Evolutionary conservation across 2,113 vertebrate genomes (phyloP).

Genomic region (Ptychochromis oligacanthus): DNA sequence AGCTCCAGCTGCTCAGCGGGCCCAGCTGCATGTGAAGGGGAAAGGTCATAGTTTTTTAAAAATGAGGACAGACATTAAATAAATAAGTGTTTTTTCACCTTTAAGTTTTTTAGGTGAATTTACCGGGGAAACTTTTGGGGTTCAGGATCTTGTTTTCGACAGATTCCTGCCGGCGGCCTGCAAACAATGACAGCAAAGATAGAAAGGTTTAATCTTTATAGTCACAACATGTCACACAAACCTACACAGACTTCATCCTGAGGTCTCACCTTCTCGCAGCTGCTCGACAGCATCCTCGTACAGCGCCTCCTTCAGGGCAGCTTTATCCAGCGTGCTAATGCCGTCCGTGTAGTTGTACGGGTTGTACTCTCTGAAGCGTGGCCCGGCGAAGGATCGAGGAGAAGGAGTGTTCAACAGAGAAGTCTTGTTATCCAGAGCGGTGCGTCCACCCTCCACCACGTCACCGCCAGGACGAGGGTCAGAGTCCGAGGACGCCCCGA

Average conservation of each 20-base stretch:
- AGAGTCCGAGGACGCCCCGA: constrained; percentile 62
- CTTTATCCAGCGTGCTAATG: constrained; percentile 84
- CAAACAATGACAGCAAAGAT: neutral
- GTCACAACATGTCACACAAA: neutral
- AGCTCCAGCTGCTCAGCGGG: constrained; percentile 86
- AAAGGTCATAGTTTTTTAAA: neutral
- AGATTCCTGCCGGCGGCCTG: constrained; percentile 73
- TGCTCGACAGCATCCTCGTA: constrained; percentile 88
- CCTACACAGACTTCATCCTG: neutral
- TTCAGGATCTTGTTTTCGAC: constrained; percentile 76
- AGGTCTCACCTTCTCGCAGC: constrained; percentile 83
- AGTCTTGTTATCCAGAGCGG: constrained; percentile 90
- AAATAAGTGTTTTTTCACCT: neutral
- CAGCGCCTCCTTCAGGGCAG: constrained; percentile 86
- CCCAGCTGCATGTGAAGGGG: constrained; percentile 47
- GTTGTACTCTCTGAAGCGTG: constrained; percentile 87
- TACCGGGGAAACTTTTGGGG: constrained; percentile 75
- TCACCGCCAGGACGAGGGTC: constrained; percentile 79
- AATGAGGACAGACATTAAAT: neutral
- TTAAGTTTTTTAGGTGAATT: neutral
- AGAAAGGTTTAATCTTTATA: neutral
- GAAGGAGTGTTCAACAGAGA: constrained; percentile 87
- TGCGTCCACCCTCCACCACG: constrained; percentile 81
- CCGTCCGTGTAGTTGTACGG: constrained; percentile 89
- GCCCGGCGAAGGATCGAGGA: constrained; percentile 80